Conservation (phyloP, 2,797 vertebrate species). For the Telmatherina bonti region DNA sequence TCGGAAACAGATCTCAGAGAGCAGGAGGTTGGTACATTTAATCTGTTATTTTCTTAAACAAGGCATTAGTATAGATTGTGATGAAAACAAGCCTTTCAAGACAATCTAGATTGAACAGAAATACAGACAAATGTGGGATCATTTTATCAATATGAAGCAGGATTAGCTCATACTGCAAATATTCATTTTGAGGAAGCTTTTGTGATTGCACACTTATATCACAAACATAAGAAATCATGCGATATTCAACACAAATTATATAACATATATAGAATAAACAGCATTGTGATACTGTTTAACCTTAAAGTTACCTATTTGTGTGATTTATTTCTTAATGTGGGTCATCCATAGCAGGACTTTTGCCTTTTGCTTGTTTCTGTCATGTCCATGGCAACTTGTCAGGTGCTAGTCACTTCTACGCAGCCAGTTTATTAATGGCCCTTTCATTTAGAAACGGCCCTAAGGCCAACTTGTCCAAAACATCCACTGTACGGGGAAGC, state of each 20-base stretch:
- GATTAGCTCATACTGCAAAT: not conserved
- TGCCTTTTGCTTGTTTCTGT: slow-evolving; percentile 24
- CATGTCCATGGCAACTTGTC: slow-evolving; percentile 51
- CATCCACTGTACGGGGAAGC: slow-evolving; percentile 8
- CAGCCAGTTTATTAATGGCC: slow-evolving; percentile 57
- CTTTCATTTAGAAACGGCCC: slow-evolving; percentile 61
- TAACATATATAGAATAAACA: slow-evolving; percentile 9
- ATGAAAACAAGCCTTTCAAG: slow-evolving; percentile 20
- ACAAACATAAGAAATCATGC: not conserved
- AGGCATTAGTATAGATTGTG: not conserved
- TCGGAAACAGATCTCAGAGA: slow-evolving; percentile 29
- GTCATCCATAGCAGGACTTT: not conserved
- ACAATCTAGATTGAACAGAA: slow-evolving; percentile 1
- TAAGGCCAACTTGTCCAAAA: slow-evolving; percentile 39
- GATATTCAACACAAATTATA: slow-evolving; percentile 31
- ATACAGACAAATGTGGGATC: slow-evolving; percentile 20
- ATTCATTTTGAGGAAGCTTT: slow-evolving; percentile 8
- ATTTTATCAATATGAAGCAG: slow-evolving; percentile 37
- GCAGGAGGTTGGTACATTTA: slow-evolving; percentile 55
- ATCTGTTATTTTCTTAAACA: not conserved
- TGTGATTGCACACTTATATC: not conserved
- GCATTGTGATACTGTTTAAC: slow-evolving; percentile 4
- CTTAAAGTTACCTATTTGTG: slow-evolving; percentile 10
- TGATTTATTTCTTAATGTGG: not conserved
- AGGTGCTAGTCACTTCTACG: slow-evolving; percentile 58